phyloP scores from a whole-genome alignment of 2,888 invertebrate species.

The Prosopocoilus inquinatus region DNA sequence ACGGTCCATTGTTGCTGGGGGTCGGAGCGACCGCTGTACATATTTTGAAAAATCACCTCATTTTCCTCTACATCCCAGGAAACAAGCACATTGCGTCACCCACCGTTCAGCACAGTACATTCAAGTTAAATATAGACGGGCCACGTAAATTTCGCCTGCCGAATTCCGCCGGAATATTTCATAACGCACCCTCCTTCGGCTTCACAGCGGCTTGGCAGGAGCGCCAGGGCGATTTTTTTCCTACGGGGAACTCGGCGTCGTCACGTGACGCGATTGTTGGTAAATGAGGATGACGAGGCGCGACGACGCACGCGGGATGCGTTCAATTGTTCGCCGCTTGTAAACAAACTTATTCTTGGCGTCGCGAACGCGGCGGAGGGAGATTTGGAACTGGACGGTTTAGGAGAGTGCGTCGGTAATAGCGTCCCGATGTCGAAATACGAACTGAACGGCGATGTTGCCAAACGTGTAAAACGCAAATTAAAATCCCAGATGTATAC shows the following conservation, averaged over 20 bases:
- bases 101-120: conserved; percentile 17
- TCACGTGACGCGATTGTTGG: conserved; percentile 9
- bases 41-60: conserved; percentile 6
- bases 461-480: too few relatives aligned
- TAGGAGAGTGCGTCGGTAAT: conserved; percentile 16
- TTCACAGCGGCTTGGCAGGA: conserved; percentile 2
- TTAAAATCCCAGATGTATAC: too few relatives aligned
- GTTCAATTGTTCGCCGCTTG: conserved; percentile 21
- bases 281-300: too few relatives aligned
- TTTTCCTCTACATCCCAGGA: conserved; percentile 11
- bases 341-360: conserved; percentile 33
- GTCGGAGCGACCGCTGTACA: conserved; percentile 24
- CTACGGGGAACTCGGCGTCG: conserved; percentile 11
- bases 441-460: not conserved
- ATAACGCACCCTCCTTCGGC: conserved; percentile 6
- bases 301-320: too few relatives aligned
- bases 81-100: conserved; percentile 13
- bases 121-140: not conserved
- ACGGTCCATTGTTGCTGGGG: conserved; percentile 61
- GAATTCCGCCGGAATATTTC: conserved; percentile 8
- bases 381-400: conserved; percentile 7
- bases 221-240: conserved; percentile 12
- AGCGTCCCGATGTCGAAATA: conserved; percentile 5
- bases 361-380: conserved; percentile 3
- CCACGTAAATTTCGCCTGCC: conserved; percentile 1